A percentile compares a stretch with the other conserved stretches of the same genome.
phyloP scores from a whole-genome alignment of 2,113 vertebrate genomes.

The Oreocharis arfaki region DNA sequence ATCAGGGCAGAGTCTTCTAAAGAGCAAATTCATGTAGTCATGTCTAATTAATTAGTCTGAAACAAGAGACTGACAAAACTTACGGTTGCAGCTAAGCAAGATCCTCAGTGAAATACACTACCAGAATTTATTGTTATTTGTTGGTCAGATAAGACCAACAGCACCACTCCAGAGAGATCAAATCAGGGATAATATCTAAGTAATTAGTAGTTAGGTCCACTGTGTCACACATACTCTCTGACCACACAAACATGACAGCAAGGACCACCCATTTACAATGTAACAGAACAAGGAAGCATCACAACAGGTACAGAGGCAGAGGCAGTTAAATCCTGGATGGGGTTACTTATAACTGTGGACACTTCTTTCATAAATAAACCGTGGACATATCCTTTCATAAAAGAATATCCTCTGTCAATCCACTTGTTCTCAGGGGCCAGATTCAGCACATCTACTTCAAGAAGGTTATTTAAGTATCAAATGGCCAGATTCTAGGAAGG shows the following conservation, averaged over 20 bases:
- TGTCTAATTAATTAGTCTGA: neutral
- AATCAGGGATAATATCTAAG: neutral
- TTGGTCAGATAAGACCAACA: neutral
- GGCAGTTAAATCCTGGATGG: neutral
- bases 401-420: neutral
- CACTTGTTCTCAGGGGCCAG: neutral
- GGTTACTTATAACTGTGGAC: neutral
- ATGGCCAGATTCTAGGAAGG: neutral
- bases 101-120: neutral
- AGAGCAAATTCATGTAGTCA: neutral
- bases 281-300: neutral
- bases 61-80: neutral
- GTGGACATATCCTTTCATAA: no score
- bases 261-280: neutral
- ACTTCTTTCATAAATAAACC: neutral
- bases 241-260: neutral
- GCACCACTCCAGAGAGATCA: neutral
- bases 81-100: neutral
- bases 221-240: neutral
- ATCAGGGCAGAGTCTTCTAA: neutral
- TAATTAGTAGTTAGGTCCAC: neutral
- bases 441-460: neutral
- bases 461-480: neutral
- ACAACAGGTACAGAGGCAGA: neutral
- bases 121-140: neutral